These are phyloP conservation scores for Garra rufa DNA, from an alignment of 2,113 vertebrate genomes.

Conservation along the genomic window DNA sequence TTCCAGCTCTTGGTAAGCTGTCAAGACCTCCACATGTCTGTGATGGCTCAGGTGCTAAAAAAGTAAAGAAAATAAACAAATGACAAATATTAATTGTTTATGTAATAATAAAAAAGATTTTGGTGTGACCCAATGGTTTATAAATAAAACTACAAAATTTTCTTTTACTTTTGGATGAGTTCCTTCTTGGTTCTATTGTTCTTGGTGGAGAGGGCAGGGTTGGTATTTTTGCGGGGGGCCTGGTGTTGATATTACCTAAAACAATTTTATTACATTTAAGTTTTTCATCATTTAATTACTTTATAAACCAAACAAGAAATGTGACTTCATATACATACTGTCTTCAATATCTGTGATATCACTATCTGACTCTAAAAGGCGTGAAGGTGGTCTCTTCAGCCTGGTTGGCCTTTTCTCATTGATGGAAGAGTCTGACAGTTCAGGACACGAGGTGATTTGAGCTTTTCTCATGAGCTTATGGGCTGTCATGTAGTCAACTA, in stretches of 20 bases:
- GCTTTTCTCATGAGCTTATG: background rate
- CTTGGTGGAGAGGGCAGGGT: background rate
- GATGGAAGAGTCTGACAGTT: background rate
- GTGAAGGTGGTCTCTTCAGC: background rate
- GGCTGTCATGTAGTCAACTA: slow-evolving; percentile 1
- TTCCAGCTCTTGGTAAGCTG: background rate
- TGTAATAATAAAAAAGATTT: background rate
- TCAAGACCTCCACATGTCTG: background rate
- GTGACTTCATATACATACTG: background rate
- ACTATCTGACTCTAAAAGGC: background rate
- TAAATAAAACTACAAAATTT: background rate
- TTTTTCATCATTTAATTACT: background rate
- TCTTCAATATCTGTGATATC: background rate
- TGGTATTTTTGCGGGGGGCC: background rate
- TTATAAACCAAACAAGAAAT: background rate
- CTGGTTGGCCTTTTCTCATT: background rate
- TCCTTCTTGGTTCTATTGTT: background rate
- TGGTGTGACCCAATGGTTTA: too few relatives aligned
- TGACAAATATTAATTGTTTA: background rate
- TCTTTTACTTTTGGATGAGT: background rate
- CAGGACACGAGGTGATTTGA: background rate
- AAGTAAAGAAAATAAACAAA: background rate
- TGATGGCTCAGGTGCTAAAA: background rate
- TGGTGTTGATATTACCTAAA: background rate
- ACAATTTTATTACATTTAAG: background rate